Conservation (phyloP, 2,888 invertebrate genomes). For the Parthenolecanium corni region DNA sequence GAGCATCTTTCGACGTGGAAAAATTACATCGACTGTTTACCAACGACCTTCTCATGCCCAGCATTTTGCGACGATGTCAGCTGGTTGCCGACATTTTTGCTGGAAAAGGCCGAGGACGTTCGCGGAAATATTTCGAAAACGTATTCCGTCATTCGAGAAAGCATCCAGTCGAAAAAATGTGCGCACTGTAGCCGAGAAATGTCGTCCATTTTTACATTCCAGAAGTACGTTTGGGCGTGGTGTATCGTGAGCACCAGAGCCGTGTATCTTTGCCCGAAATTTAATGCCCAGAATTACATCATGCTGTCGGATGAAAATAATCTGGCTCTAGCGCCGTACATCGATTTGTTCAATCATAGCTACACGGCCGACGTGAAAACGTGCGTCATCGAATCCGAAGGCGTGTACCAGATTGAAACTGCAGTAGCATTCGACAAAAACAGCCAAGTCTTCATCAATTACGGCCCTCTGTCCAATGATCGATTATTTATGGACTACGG, state of each 20-base stretch:
- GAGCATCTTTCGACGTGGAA: constrained; percentile 46
- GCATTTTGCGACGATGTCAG: constrained; percentile 47
- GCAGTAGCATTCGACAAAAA: constrained; percentile 46
- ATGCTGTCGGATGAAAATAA: constrained; percentile 37
- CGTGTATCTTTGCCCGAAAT: constrained; percentile 46
- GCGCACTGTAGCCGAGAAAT: constrained; percentile 40
- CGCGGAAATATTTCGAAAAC: constrained; percentile 44
- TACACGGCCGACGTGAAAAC: constrained; percentile 49
- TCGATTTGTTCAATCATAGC: constrained; percentile 84
- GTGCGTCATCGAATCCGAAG: constrained; percentile 38
- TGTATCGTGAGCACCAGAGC: constrained; percentile 64
- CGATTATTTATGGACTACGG: constrained; percentile 80
- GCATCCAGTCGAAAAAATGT: constrained; percentile 39
- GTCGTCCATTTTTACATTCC: constrained; percentile 43
- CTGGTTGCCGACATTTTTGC: constrained; percentile 40
- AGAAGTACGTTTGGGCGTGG: constrained; percentile 57
- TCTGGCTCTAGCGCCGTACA: constrained; percentile 68
- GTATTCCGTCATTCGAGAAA: constrained; percentile 40
- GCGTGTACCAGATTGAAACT: constrained; percentile 46
- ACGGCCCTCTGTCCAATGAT: constrained; percentile 68
- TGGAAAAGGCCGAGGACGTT: constrained; percentile 45
- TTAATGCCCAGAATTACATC: constrained; percentile 32
- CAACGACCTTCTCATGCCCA: constrained; percentile 53
- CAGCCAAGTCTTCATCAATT: constrained; percentile 76
- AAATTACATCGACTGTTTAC: constrained; percentile 58